Evolutionary conservation across 2,113 vertebrate genomes (phyloP).

Genomic region (Strigops habroptila): DNA sequence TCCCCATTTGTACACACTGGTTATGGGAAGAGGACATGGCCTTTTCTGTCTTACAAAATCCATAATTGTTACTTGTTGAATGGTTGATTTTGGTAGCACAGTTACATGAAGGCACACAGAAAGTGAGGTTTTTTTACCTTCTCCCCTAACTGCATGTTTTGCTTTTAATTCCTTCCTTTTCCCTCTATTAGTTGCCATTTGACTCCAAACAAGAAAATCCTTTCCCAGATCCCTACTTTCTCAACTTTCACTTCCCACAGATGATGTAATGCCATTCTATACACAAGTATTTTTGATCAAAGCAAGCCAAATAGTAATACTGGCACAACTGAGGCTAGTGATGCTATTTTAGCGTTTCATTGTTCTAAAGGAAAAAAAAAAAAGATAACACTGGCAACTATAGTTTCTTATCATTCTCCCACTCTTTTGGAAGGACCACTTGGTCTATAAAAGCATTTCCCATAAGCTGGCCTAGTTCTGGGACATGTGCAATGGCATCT

Average conservation of each 20-base stretch:
- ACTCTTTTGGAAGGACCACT: not conserved
- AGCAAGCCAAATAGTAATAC: not conserved
- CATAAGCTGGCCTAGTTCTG: not conserved
- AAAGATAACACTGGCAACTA: not conserved
- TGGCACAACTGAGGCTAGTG: not conserved
- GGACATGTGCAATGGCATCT: rapidly evolving
- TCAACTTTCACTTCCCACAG: not conserved
- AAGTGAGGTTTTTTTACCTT: not conserved
- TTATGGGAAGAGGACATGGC: not conserved
- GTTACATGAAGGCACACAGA: not conserved
- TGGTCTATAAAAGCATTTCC: not conserved
- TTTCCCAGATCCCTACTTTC: not conserved
- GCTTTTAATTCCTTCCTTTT: not conserved
- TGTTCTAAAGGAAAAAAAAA: not conserved
- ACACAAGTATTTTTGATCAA: not conserved
- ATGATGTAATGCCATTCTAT: not conserved
- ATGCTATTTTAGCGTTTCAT: not conserved
- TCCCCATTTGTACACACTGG: not conserved
- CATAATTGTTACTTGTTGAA: not conserved
- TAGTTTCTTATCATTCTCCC: rapidly evolving
- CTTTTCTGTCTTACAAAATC: not conserved
- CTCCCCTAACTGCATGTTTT: not conserved
- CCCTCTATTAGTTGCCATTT: not conserved
- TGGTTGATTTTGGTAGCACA: not conserved
- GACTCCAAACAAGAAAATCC: not conserved